Evolutionary conservation across 2,113 vertebrate genomes (phyloP).

Genomic region (Indri indri): DNA sequence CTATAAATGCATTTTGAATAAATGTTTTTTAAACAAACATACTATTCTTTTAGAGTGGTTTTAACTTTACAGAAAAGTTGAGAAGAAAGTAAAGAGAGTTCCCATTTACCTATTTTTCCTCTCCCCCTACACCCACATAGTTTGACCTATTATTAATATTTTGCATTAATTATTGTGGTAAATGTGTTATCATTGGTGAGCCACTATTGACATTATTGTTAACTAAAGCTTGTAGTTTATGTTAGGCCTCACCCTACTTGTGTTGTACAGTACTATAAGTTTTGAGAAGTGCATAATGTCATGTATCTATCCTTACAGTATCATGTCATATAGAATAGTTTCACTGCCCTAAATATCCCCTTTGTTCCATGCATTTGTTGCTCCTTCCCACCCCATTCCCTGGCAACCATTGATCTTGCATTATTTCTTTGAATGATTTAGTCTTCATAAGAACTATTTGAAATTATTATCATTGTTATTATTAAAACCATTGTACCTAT

Average conservation of each 20-base stretch:
- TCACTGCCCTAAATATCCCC: not conserved
- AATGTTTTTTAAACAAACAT: not conserved
- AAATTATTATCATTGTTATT: not conserved
- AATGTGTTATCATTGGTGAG: not conserved
- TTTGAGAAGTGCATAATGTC: not conserved
- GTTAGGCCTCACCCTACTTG: not conserved
- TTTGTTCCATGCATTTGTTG: not conserved
- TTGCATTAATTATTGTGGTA: not conserved
- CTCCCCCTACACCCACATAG: fast-evolving
- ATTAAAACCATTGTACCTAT: not conserved
- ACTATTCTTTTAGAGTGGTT: not conserved
- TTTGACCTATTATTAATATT: not conserved
- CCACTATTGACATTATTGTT: not conserved
- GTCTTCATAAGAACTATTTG: not conserved
- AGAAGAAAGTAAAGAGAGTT: not conserved
- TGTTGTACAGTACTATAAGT: not conserved
- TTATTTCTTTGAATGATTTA: not conserved
- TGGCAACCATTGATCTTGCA: not conserved
- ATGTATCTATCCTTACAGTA: not conserved
- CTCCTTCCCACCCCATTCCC: not conserved
- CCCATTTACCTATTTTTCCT: not conserved
- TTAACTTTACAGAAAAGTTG: not conserved
- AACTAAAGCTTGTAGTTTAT: not conserved
- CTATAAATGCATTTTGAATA: not conserved
- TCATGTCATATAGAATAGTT: not conserved